phyloP scores from a whole-genome alignment of 2,888 invertebrate genomes.

The Aspidiotus destructor region DNA sequence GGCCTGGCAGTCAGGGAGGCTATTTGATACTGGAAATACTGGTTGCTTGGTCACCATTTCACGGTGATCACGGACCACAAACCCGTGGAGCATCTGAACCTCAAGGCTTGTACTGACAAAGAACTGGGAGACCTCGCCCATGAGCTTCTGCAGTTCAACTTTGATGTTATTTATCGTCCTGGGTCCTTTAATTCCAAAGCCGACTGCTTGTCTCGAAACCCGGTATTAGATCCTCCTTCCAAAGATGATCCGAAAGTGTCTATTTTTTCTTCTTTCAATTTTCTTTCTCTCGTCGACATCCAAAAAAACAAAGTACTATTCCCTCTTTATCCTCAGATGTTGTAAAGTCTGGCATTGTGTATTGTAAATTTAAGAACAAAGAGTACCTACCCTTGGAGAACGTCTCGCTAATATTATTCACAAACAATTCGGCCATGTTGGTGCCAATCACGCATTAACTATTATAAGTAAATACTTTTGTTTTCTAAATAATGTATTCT shows the following conservation, averaged over 20 bases:
- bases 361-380: background rate
- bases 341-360: background rate
- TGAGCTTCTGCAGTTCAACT: constrained; percentile 37
- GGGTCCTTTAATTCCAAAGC: constrained; percentile 35
- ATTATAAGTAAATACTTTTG: background rate
- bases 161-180: constrained; percentile 35
- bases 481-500: background rate
- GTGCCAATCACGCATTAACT: background rate
- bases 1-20: constrained; percentile 32
- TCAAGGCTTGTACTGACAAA: constrained; percentile 36
- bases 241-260: background rate
- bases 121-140: constrained; percentile 36
- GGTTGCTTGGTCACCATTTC: constrained; percentile 29
- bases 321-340: background rate
- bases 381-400: background rate
- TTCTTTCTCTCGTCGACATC: background rate
- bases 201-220: too few species aligned
- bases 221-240: constrained; percentile 10
- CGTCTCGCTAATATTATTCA: background rate
- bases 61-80: constrained; percentile 33
- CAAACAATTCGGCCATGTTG: constrained; percentile 3
- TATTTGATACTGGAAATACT: constrained; percentile 32
- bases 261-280: background rate
- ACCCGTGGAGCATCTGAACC: constrained; percentile 35
- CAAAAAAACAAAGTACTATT: background rate